A percentile compares a stretch with the other conserved stretches of the same genome.
These are phyloP conservation scores for Argyrosomus japonicus DNA, from an alignment of 2,113 vertebrate species.

Conservation along the genomic window DNA sequence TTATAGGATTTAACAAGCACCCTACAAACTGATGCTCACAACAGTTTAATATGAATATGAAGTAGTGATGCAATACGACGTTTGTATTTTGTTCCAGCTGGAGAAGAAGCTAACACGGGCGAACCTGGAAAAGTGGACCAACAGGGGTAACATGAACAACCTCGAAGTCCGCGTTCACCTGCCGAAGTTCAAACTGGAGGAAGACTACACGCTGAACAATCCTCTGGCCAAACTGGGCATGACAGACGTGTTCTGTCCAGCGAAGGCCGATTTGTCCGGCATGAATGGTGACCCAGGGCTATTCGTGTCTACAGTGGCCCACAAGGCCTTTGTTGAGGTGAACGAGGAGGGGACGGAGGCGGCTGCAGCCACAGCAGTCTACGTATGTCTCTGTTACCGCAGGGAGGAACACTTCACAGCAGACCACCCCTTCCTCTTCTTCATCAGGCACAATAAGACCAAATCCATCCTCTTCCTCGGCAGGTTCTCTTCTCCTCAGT, in stretches of 20 bases:
- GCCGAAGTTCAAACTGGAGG: constrained; percentile 93
- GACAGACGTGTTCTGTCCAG: constrained; percentile 84
- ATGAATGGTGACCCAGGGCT: constrained; percentile 87
- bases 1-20: not conserved
- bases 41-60: not conserved
- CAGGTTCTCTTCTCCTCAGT: constrained; percentile 78
- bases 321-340: constrained; percentile 94
- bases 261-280: constrained; percentile 89
- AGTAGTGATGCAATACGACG: not conserved
- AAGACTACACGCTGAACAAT: constrained; percentile 85
- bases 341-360: constrained; percentile 96
- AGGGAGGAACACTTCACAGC: constrained; percentile 86
- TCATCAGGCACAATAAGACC: constrained; percentile 89
- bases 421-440: constrained; percentile 94
- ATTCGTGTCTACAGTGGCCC: constrained; percentile 88
- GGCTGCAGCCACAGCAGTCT: constrained; percentile 86
- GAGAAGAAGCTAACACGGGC: constrained; percentile 87
- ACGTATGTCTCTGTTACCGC: constrained; percentile 75
- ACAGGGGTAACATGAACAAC: constrained; percentile 77
- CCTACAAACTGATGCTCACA: not conserved
- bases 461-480: constrained; percentile 89
- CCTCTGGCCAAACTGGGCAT: constrained; percentile 86
- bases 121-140: constrained; percentile 90
- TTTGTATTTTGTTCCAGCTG: constrained; percentile 80
- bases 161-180: constrained; percentile 84